Conservation (phyloP, 92 coral and sea anemone species). For the Siderastrea siderea region DNA sequence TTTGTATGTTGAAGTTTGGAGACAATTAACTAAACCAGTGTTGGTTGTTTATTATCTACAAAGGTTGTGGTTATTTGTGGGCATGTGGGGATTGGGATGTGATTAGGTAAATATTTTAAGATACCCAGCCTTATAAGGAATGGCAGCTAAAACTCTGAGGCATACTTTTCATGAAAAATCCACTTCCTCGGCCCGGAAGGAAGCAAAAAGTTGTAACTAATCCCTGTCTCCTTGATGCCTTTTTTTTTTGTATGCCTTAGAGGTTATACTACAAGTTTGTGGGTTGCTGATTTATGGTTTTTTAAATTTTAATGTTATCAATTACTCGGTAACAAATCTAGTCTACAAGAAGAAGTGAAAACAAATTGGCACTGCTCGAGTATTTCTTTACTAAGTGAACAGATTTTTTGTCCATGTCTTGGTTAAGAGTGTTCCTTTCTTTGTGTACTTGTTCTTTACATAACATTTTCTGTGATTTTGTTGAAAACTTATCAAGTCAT, state of each 20-base stretch:
- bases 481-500: background rate
- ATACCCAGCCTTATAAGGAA: constrained; percentile 29
- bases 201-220: background rate
- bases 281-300: constrained; percentile 1
- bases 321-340: background rate
- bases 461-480: background rate
- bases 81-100: constrained; percentile 19
- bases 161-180: background rate
- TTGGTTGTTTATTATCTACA: constrained; percentile 23
- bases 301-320: background rate
- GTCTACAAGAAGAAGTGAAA: background rate
- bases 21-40: background rate
- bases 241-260: constrained; percentile 20
- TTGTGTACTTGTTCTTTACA: background rate
- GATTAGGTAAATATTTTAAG: background rate
- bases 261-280: background rate
- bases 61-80: constrained; percentile 5
- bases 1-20: background rate
- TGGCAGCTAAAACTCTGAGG: constrained; percentile 49
- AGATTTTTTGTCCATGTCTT: background rate
- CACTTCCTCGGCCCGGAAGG: background rate
- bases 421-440: background rate
- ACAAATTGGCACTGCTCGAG: background rate
- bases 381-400: background rate
- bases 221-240: background rate